Base-by-base conservation (phyloP, 2,113 vertebrate genomes). In the Macrotus californicus region DNA sequence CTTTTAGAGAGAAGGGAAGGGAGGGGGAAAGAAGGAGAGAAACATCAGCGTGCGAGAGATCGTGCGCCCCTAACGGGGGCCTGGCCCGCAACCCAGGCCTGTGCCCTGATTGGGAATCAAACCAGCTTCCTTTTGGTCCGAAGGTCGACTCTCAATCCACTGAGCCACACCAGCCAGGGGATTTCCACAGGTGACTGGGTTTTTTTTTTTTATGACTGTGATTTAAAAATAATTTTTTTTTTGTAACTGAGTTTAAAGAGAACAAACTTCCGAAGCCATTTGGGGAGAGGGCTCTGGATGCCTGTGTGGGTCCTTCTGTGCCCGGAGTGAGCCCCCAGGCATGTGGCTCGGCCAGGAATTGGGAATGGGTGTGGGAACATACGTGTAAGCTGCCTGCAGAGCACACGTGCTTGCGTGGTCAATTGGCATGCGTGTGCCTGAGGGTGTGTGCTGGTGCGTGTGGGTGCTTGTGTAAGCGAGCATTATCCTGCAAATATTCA, bases 281-380 rank as follows among this genome's bases (percentile, higher is more conserved):
- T 22, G 48, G 4, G 19, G n/a, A 10, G 52, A 61, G 73, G 16
- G 21, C 61, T 50, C 70, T 0, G 8, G 56, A 6, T 14, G 64
- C 67, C 0, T 41, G 0, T 2, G 36, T 11, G n/a, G 0, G 6
- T 2, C 6, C 5, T 36, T 39, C 46, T 48, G 82, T 5, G 79
- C 21, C 0, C 0, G 11, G 13, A 2, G 15, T 12, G 39, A 0
- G 0, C 66, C 70, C 36, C 0, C 0, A 1, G 41, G 88, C 46
- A 1, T 1, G 76, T 22, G 11, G n/a, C 41, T 12, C 31, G 1
- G 70, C 4, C 81, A 34, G 39, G 77, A 10, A 3, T 8, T 34
- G 80, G 2, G 24, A 3, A 8, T 7, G 69, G 50, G 64, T 7
- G 31, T 36, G 43, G 19, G 76, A 48, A 26, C 39, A 46, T 0